Percentiles rank a stretch among this genome's conserved stretches.
These are phyloP conservation scores for Euleptes europaea DNA, from an alignment of 2,113 vertebrate genomes.

Conservation along the genomic window DNA sequence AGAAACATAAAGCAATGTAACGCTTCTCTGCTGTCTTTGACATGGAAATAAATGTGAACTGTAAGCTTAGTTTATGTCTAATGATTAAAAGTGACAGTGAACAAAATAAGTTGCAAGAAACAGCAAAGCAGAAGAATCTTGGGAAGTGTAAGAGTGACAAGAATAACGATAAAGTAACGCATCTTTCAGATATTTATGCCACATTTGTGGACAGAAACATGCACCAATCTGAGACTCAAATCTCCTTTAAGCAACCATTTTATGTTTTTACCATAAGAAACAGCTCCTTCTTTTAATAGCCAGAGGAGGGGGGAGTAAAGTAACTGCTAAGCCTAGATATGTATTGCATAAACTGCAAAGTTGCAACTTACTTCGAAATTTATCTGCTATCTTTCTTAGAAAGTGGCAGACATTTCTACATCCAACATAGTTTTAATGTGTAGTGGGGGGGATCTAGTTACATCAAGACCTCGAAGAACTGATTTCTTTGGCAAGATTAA, in stretches of 20 bases:
- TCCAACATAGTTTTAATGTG: neutral
- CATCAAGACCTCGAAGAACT: neutral
- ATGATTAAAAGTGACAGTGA: neutral
- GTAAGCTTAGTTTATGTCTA: neutral
- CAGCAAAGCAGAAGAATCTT: conserved; percentile 17
- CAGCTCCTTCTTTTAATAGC: neutral
- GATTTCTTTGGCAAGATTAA: conserved; percentile 27
- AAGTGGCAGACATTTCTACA: neutral
- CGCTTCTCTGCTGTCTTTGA: neutral
- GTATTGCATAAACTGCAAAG: neutral
- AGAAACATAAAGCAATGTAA: neutral
- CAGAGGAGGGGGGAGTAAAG: too few relatives aligned
- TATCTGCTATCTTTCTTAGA: neutral
- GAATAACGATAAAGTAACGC: neutral
- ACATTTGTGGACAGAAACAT: neutral
- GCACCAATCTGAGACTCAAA: neutral
- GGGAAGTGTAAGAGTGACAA: neutral
- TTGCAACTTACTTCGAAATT: too few relatives aligned
- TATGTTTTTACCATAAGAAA: neutral
- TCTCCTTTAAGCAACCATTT: neutral
- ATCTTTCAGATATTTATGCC: conserved; percentile 10
- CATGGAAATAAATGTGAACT: neutral
- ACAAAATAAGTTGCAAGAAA: conserved; percentile 13
- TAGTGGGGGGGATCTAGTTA: neutral
- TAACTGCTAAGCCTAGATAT: neutral